phyloP scores from a whole-genome alignment of 1,140 invertebrate species.

The Nephila pilipes region DNA sequence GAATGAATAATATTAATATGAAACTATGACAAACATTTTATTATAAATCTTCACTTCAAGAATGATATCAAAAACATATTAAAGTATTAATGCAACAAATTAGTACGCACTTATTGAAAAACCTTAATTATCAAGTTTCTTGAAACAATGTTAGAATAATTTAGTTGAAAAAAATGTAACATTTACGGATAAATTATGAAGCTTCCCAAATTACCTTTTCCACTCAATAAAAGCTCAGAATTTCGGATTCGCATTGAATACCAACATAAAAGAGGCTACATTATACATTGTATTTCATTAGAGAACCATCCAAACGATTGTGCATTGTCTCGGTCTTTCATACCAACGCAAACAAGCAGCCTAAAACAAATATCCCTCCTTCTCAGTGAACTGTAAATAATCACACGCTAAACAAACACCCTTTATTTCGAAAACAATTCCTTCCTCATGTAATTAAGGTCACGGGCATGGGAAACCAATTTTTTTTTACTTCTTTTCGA shows the following conservation, averaged over 20 bases:
- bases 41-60: too few relatives aligned
- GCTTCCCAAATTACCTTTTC: too few relatives aligned
- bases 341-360: background rate
- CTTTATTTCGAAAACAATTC: conserved; percentile 73
- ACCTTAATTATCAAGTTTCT: too few relatives aligned
- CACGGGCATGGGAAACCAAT: conserved; percentile 38
- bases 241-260: background rate
- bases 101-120: too few relatives aligned
- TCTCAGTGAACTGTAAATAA: conserved; percentile 68
- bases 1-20: too few relatives aligned
- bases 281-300: background rate
- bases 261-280: background rate
- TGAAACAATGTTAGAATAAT: too few relatives aligned
- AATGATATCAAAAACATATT: too few relatives aligned
- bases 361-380: conserved; percentile 37
- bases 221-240: too few relatives aligned
- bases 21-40: too few relatives aligned
- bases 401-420: conserved; percentile 72
- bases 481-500: conserved; percentile 17
- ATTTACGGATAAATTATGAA: too few relatives aligned
- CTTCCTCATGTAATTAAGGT: conserved; percentile 67
- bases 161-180: too few relatives aligned
- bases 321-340: background rate
- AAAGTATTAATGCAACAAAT: too few relatives aligned
- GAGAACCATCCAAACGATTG: background rate